Evolutionary conservation across 2,888 invertebrate genomes (phyloP).

Genomic region (Augiades crinisus): DNA sequence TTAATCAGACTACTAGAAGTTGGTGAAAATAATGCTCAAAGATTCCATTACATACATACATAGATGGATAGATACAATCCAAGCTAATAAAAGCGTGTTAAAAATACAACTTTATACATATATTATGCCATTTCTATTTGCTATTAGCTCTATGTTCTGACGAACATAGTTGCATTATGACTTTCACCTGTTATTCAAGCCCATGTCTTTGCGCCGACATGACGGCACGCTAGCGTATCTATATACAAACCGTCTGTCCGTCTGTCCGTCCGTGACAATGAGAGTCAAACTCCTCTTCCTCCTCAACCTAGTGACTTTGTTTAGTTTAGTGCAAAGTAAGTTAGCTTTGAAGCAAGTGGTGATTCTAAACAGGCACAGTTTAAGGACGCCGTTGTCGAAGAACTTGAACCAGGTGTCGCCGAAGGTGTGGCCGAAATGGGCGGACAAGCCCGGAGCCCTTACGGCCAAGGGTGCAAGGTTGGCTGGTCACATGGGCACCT

Average conservation of each 20-base stretch:
- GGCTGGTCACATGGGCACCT: constrained; percentile 58
- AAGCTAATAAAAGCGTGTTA: no score
- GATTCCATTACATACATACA: no score
- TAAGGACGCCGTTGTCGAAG: constrained; percentile 50
- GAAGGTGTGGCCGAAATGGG: constrained; percentile 53
- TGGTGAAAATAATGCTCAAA: no score
- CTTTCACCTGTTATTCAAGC: constrained; percentile 21
- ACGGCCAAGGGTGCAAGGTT: constrained; percentile 56
- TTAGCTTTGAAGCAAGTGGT: constrained; percentile 49
- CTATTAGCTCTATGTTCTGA: background rate
- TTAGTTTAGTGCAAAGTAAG: constrained; percentile 10
- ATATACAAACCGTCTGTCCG: background rate
- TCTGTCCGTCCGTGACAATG: constrained; percentile 12
- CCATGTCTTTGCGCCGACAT: constrained; percentile 9
- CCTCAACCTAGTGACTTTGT: constrained; percentile 3
- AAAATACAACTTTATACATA: no score
- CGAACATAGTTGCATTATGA: constrained; percentile 12
- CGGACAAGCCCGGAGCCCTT: constrained; percentile 44
- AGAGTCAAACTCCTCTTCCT: background rate
- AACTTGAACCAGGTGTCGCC: constrained; percentile 34
- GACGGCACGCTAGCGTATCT: background rate
- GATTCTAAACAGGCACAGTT: constrained; percentile 57
- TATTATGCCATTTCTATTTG: background rate
- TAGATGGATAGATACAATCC: no score
- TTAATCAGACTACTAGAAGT: no score